Evolutionary conservation across 2,113 vertebrate genomes (phyloP), one percentile per base, ranked within the genome.

Genomic region (Gallinago paraguaiae): DNA sequence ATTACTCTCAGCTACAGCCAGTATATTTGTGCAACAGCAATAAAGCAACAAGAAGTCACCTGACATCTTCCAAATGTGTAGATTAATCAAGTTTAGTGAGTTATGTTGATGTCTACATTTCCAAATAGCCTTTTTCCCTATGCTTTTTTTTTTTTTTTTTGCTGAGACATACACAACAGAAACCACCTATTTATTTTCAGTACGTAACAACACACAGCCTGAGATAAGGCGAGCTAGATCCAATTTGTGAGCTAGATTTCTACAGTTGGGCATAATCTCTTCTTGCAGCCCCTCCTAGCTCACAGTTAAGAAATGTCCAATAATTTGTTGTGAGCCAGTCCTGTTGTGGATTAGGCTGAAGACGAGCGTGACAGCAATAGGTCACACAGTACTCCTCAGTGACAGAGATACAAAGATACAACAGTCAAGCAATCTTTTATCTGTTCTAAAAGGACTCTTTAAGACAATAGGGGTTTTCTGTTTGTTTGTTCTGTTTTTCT

Each of bases 401-500:
- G 30, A 65, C 1, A 80, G 61, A 67, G 13, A 86, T 10, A 69
- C 9, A 72, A 76, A 60, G 64, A 25, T 13, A 23, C 23, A 83
- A 25, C 15, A 94, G 71, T 31, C 30, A 63, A 86, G 12, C 18
- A 64, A 41, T 10, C 18, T 33, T 11, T 50, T 80, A 41, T 9
- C 17, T 35, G 14, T 53, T 76, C 63, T 86, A 33, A 72, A 80
- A 51, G n/a, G 13, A 74, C 67, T 63, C 35, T n/a, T 53, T 74
- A 46, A 31, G 22, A 31, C 16, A 75, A 51, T 5, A 27, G 7
- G 0, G 0, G 0, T 0, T 18, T 0, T 18, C 37, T 19, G 39
- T 39, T 39, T 39, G 39, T 6, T 6, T 9, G 2, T 10, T 61
- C 27, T 27, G 1, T 31, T 72, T 65, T 48, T 23, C 35, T 25